A percentile compares a stretch with the other conserved stretches of the same genome.
These are phyloP conservation scores for Graptemys geographica DNA, from an alignment of 2,797 vertebrate genomes.

Conservation along the genomic window DNA sequence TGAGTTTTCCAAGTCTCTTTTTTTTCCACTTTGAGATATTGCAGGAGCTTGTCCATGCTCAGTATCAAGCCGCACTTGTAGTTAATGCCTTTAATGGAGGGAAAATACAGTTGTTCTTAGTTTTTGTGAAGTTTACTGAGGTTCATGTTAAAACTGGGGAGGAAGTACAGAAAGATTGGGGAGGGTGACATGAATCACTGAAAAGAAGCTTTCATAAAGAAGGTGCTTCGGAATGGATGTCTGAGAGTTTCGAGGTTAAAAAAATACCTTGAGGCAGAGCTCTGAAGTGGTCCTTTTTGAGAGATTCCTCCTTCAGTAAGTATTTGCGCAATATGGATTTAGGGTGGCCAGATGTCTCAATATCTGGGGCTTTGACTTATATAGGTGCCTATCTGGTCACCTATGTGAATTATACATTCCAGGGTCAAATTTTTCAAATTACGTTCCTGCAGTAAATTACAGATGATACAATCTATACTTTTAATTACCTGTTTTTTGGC, in stretches of 20 bases:
- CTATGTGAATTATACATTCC: background rate
- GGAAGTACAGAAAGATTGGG: conserved; percentile 33
- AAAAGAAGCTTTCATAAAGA: conserved; percentile 35
- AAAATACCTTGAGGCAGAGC: conserved; percentile 34
- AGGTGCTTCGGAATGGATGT: conserved; percentile 30
- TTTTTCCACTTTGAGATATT: background rate
- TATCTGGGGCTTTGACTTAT: no score
- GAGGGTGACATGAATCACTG: background rate
- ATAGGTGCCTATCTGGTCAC: no score
- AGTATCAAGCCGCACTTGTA: conserved; percentile 10
- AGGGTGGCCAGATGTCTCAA: no score
- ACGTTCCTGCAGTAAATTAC: background rate
- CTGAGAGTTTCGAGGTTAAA: conserved; percentile 41
- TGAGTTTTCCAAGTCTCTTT: background rate
- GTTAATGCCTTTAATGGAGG: conserved; percentile 42
- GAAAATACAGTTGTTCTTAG: conserved; percentile 50
- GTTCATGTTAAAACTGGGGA: conserved; percentile 26
- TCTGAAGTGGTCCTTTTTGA: conserved; percentile 26
- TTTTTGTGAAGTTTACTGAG: conserved; percentile 63
- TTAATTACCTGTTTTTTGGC: background rate
- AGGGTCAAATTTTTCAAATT: background rate
- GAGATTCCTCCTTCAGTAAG: conserved; percentile 2
- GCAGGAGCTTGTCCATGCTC: background rate
- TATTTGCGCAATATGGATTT: background rate
- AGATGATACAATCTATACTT: background rate